Percentiles rank a stretch among this genome's conserved stretches.
phyloP scores from a whole-genome alignment of 2,113 vertebrate genomes.

The Sylvietta virens region DNA sequence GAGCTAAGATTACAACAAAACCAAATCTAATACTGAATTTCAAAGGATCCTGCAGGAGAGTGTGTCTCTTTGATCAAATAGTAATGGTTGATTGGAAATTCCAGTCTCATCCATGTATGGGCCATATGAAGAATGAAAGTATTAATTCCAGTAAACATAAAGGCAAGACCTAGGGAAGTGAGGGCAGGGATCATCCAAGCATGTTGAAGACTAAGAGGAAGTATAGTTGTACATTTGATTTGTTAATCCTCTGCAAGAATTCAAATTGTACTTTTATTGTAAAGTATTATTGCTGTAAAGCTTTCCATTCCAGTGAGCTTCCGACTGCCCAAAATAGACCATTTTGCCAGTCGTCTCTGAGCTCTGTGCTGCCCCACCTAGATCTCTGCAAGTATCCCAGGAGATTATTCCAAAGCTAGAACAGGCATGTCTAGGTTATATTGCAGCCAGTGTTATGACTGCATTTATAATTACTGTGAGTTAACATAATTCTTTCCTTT shows the following conservation, averaged over 20 bases:
- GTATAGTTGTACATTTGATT: not conserved
- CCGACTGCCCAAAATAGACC: not conserved
- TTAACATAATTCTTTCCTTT: conserved; percentile 49
- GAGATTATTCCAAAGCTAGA: conserved; percentile 16
- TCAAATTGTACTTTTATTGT: not conserved
- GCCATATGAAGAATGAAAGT: not conserved
- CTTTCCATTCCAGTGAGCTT: not conserved
- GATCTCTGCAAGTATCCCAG: not conserved
- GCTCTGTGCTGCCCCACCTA: conserved; percentile 12
- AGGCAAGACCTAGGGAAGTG: not conserved
- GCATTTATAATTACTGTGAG: conserved; percentile 39
- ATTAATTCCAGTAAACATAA: not conserved
- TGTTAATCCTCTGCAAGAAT: not conserved
- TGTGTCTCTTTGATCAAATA: not conserved
- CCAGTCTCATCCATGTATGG: not conserved
- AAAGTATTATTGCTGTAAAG: not conserved
- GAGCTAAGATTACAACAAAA: not conserved
- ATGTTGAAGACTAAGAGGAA: not conserved
- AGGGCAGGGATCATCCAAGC: not conserved
- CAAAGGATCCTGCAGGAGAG: not conserved
- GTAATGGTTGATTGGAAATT: not conserved
- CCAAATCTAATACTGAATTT: not conserved
- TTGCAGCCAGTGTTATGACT: conserved; percentile 41
- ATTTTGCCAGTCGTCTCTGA: not conserved
- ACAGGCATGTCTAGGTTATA: conserved; percentile 4